phyloP scores from a whole-genome alignment of 2,888 invertebrate genomes.

The Xiphydria camelus region DNA sequence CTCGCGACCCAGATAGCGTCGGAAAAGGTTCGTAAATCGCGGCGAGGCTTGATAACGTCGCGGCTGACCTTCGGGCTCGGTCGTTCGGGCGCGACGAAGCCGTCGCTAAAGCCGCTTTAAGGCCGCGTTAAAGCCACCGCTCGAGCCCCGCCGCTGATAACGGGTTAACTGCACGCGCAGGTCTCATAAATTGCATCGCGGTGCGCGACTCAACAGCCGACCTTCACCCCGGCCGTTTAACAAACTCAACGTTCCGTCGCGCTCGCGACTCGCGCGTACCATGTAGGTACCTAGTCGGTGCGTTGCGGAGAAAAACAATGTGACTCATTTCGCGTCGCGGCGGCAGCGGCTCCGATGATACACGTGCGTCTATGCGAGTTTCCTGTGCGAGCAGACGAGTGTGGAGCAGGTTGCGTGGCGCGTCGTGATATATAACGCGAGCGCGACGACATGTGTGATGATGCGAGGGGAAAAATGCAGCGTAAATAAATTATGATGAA shows the following conservation, averaged over 20 bases:
- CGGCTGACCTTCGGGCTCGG: conserved; percentile 4
- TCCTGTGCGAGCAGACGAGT: no score
- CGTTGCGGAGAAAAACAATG: no score
- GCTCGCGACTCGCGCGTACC: not conserved
- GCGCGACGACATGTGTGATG: no score
- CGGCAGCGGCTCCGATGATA: no score
- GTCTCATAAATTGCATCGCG: conserved; percentile 25
- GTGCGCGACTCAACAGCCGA: conserved; percentile 41
- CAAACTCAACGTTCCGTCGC: not conserved
- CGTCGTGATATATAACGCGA: no score
- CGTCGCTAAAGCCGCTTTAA: conserved; percentile 18
- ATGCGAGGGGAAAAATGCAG: no score
- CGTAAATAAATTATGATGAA: no score
- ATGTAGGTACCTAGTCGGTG: no score
- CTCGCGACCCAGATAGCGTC: no score
- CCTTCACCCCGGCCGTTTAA: conserved; percentile 38
- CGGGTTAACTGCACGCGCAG: conserved; percentile 15
- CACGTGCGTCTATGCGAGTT: no score
- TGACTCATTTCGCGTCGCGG: no score
- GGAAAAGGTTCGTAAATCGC: conserved; percentile 34
- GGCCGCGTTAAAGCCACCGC: conserved; percentile 20
- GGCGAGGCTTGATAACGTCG: not conserved
- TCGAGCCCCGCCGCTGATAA: conserved; percentile 28
- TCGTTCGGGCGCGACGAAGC: conserved; percentile 7
- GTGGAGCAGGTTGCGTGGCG: no score